Evolutionary conservation across 2,113 vertebrate species (phyloP).

Genomic region (Amphiprion ocellaris): DNA sequence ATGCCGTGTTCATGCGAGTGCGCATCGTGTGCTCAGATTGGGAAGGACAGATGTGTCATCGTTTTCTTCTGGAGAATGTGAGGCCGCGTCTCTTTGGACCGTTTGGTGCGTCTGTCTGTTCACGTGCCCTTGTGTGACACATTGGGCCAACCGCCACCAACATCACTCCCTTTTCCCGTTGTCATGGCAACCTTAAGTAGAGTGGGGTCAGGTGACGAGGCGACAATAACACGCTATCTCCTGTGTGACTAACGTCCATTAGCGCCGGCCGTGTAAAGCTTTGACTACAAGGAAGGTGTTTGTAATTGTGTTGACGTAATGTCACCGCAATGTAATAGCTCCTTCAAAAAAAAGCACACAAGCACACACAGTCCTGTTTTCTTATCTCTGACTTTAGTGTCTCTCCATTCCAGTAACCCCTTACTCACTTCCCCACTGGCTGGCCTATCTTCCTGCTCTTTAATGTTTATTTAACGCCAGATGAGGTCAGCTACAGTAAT

Average conservation of each 20-base stretch:
- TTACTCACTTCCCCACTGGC: constrained; percentile 41
- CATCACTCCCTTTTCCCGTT: constrained; percentile 45
- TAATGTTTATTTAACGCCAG: not conserved
- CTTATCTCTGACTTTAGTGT: constrained; percentile 65
- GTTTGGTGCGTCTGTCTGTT: not conserved
- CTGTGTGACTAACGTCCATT: constrained; percentile 56
- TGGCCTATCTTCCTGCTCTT: constrained; percentile 1
- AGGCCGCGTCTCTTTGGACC: constrained; percentile 42
- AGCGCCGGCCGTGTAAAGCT: constrained; percentile 33
- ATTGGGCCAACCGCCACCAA: constrained; percentile 43
- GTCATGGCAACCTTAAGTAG: constrained; percentile 47
- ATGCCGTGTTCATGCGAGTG: constrained; percentile 48
- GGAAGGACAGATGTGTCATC: constrained; percentile 68
- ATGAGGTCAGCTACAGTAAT: constrained; percentile 25
- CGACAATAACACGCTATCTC: constrained; percentile 63
- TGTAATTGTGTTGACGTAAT: constrained; percentile 69
- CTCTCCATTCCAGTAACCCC: constrained; percentile 48
- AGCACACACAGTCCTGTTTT: constrained; percentile 41
- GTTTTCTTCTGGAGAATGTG: constrained; percentile 63
- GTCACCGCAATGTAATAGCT: constrained; percentile 46
- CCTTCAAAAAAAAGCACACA: constrained; percentile 26
- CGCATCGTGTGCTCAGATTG: constrained; percentile 45
- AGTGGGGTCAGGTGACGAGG: constrained; percentile 55
- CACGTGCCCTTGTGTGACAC: constrained; percentile 24
- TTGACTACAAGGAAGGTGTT: constrained; percentile 62